Base-by-base conservation (phyloP, 2,797 vertebrate species). In the Siniperca scherzeri region DNA sequence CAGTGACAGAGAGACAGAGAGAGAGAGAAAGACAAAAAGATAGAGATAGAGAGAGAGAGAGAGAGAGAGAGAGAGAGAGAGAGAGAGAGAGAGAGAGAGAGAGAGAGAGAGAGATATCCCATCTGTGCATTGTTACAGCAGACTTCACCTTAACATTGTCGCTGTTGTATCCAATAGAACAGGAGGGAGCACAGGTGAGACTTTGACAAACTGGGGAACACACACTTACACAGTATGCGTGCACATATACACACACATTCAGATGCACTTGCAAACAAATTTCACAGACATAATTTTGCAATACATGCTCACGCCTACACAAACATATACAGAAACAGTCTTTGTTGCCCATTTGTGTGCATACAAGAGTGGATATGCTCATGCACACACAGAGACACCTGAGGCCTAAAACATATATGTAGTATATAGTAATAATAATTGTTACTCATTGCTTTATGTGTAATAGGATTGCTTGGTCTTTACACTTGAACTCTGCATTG, bases 51-150 rank as follows among this genome's bases (percentile, higher is more conserved):
- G n/a, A 53, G 42, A 65, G 48, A 30, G 30, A 13, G 52, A 73
- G 36, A 42, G 61, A 73, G 56, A 79, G 73, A 40, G 22, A 81
- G n/a, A 25, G 1, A 71, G 42, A 48, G 21, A 56, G 10, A 46
- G 65, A 53, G 60, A 13, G 52, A 73, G 36, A 42, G 61, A 73
- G 60, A 57, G 56, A 78, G 36, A 68, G 48, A 57, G 62, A 77
- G 50, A 67, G 42, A 72, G 64, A 44, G 62, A 44, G 55, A 7
- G 66, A 81, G 74, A 77, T 86, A 82, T 72, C 88, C 88, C 91
- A 92, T 93, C 91, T 93, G 93, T 86, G 87, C 70, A 46, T 78
- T 90, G 82, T 88, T 88, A 84, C 85, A 86, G 82, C 84, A 91
- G 88, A 93, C 90, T 87, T 89, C 85, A 89, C 88, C 66, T 77